Base-by-base conservation (phyloP, 2,797 vertebrate genomes). In the Cercopithecus hamlyni region DNA sequence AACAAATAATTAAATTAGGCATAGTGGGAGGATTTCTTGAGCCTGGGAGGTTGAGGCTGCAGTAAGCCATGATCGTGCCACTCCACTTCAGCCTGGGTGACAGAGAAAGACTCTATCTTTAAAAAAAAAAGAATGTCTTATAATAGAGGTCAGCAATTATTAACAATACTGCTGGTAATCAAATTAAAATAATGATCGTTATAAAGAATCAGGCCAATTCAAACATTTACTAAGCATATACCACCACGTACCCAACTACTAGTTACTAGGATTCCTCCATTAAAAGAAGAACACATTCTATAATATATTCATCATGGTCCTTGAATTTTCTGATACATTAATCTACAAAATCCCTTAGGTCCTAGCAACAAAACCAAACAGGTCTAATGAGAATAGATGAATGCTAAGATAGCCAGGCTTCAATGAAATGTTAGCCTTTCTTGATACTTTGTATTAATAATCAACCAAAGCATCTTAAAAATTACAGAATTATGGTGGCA, bases 291-390 rank as follows among this genome's bases (percentile, higher is more conserved):
- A 84, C 24, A 48, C 48, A 45, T 33, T 81, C 36, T 48, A 50
- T 26, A 48, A 87, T 26, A 70, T 57, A 87, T 61, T 75, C 27
- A 43, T 50, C 61, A 43, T 15, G 15, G 27, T 80, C n/a, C 48
- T 57, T 93, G 39, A 22, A 24, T 93, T 93, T 95, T 93, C 64
- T 52, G 58, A 43, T 45, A 80, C 20, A 70, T 30, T 41, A 33
- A 9, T 57, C 43, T 91, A 84, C 72, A 88, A 75, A 88, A 67
- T 88, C 45, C 43, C 82, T 88, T 33, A 79, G 50, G 33, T 83
- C 26, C 79, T 79, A 77, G 41, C 41, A 84, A 88, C 13, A 88
- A 94, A 93, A 43, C 52, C 76, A 87, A 88, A 84, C 52, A 94
- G 14, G 61, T 88, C 57, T 93, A 88, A 83, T 57, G 17, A 67